phyloP scores from a whole-genome alignment of 2,888 invertebrate genomes.

The Eristalis arbustorum region DNA sequence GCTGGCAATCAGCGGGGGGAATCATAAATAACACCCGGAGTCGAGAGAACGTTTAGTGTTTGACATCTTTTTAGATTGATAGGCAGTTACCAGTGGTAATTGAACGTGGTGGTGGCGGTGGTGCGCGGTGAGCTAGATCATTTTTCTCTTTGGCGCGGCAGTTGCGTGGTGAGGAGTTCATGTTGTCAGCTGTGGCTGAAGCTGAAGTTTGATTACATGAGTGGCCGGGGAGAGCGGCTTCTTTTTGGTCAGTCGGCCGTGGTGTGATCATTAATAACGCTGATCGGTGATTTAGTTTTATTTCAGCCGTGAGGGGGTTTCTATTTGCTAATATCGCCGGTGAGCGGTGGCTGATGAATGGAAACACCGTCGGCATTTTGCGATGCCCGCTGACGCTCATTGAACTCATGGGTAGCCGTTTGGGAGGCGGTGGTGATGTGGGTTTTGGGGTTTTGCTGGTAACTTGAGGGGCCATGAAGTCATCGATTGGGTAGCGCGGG shows the following conservation, averaged over 20 bases:
- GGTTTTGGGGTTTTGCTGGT: neutral
- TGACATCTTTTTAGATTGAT: slow-evolving; percentile 39
- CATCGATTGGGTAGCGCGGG: neutral
- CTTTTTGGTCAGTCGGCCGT: neutral
- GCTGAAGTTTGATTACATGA: neutral
- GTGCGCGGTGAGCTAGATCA: neutral
- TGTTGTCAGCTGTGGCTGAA: slow-evolving; percentile 26
- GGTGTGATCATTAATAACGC: slow-evolving; percentile 2
- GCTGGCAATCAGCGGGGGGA: slow-evolving; percentile 7
- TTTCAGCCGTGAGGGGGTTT: neutral
- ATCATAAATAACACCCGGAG: slow-evolving; percentile 43
- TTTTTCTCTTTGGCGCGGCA: slow-evolving; percentile 17
- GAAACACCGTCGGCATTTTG: neutral
- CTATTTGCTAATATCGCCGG: neutral
- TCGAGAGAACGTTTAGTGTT: slow-evolving; percentile 33
- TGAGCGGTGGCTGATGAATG: neutral
- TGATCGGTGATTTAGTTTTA: neutral
- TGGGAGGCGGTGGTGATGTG: neutral
- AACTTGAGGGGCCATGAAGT: neutral
- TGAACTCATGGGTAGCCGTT: neutral
- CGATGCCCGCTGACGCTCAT: neutral
- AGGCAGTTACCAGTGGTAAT: slow-evolving; percentile 12
- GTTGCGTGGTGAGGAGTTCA: slow-evolving; percentile 17
- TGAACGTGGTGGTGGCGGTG: neutral
- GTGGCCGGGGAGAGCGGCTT: neutral